Base-by-base conservation (phyloP, 2,113 vertebrate species). In the Channa argus region DNA sequence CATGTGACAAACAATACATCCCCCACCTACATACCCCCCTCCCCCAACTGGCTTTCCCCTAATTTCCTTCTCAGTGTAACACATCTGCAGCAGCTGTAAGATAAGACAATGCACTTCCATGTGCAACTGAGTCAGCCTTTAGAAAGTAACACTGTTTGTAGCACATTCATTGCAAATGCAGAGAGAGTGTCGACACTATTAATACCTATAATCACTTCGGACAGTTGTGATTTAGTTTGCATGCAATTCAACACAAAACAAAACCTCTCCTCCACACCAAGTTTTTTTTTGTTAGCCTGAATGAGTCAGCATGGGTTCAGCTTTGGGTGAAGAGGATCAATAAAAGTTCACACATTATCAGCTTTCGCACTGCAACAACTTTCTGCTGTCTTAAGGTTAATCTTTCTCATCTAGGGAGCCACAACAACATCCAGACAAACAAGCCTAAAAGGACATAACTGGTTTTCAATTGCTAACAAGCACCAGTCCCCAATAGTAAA, bases 11-110 rank as follows among this genome's bases (percentile, higher is more conserved):
- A 36, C 52, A 60, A 64, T 69, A 62, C 49, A 66, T 52, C 63
- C 52, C 2, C n/a, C 59, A 41, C 37, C 46, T 44, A 46, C 33
- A 4, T 52, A 0, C 50, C 53, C 33, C 0, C 14, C 9, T 38
- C 36, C 46, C 58, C 36, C 36, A 52, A 13, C 44, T 67, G 58
- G 37, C 37, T 60, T 74, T 24, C 73, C 50, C 34, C 52, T 24
- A 38, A 6, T 68, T 77, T 80, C 76, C 73, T 52, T 24, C 63
- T 41, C 66, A 61, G 49, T 60, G 51, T 71, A 50, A 66, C 39
- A 73, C 75, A 82, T 77, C 65, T 81, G 61, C 63, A 51, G 80
- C 72, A 56, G 79, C 79, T 81, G 84, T 83, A 15, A 76, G 63
- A 44, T 2, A 52, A 73, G 33, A 37, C 51, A 33, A 24, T 33